phyloP scores from a whole-genome alignment of 2,113 vertebrate species.

The Cephalophus harveyi region DNA sequence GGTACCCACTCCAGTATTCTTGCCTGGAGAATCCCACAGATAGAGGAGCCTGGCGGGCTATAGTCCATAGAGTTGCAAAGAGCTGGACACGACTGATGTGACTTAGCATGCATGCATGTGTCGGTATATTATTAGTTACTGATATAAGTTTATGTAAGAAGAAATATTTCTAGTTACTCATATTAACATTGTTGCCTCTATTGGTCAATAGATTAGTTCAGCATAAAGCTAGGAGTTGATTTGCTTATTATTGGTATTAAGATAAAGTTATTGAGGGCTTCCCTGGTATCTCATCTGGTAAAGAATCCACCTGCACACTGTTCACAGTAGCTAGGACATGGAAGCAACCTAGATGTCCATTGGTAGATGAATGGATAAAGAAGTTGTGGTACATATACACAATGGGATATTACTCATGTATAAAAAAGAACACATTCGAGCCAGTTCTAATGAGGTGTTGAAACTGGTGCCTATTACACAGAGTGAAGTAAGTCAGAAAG shows the following conservation, averaged over 20 bases:
- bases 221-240: neutral
- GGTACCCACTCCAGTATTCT: neutral
- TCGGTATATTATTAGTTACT: neutral
- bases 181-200: slow-evolving; percentile 1
- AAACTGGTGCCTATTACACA: neutral
- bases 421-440: neutral
- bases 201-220: neutral
- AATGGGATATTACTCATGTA: neutral
- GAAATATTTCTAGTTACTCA: slow-evolving; percentile 24
- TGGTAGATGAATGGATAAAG: neutral
- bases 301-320: neutral
- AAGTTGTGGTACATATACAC: neutral
- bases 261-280: neutral
- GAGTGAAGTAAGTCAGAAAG: neutral
- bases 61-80: neutral
- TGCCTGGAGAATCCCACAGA: neutral
- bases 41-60: neutral
- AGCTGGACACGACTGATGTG: neutral
- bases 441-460: neutral
- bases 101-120: neutral
- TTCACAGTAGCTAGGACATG: neutral
- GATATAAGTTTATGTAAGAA: neutral
- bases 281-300: neutral
- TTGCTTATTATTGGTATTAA: neutral
- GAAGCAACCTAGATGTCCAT: neutral